Evolutionary conservation across 23 tunicate genomes (phyloP), one percentile per base, ranked within the genome.

Genomic region (Ciona savignyi): DNA sequence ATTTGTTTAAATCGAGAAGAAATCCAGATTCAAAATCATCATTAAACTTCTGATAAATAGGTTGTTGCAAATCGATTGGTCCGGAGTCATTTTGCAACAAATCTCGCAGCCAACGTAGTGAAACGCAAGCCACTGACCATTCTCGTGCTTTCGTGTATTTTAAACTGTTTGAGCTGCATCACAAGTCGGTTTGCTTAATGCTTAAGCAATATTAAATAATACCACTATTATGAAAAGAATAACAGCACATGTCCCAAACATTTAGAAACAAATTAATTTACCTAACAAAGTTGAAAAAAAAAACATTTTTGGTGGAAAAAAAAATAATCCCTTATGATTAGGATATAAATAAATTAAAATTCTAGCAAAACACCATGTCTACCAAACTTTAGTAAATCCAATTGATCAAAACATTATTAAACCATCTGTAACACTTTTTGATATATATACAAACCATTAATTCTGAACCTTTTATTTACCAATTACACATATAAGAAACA

Each of bases 31-130:
- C 77, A 2, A 3, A 29, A 32, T 72, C 81, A 24, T 51, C 72
- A 27, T 78, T 75, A 67, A 71, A 70, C 35, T 75, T 76, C 49
- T 86, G 93, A 56, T 87, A 87, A 60, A 74, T 81, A 30, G 74
- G 48, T 34, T 71, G 80, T 33, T 28, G 51, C 33, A 84, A 32
- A 51, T 81, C 78, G 25, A 67, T 30, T 1, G 77, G 30, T 25
- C 60, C 64, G 1, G 74, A 33, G 49, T 82, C 88, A 49, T 83
- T 66, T 31, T 75, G 83, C 67, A 91, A 23, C 0, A 85, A 64
- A 60, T 91, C 97, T 3, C 97, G 82, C 76, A 91, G 42, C 97
- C 97, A 91, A n/a, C 35, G 69, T n/a, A 72, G 35, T 33, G 72
- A 74, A 2, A 80, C 80, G 49, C 90, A 84, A 29, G 91, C 82